Evolutionary conservation across 64 coral and sea anemone genomes (phyloP), one percentile per base, ranked within the genome.

Genomic region (Montipora foliosa): DNA sequence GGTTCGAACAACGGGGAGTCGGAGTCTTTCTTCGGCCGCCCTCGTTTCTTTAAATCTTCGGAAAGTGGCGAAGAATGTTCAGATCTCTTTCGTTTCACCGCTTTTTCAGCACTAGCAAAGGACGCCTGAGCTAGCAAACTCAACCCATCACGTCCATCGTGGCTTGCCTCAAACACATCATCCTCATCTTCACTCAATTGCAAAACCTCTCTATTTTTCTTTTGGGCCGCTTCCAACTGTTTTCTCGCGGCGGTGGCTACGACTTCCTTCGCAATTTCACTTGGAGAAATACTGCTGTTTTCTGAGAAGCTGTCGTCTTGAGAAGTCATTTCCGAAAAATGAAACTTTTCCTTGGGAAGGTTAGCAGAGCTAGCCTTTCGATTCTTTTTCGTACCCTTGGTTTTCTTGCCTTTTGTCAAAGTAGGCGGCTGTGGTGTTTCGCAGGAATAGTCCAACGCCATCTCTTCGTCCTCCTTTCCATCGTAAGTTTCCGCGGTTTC

Each of bases 91-190:
- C 81, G 67, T 74, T 88, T 93, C 14, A 48, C 25, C 45, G 82
- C 61, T 49, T 83, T 86, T 2, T 64, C 92, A 49, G 83, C 48
- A 37, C 59, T 93, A 25, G 84, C 84, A 60, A 88, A 93, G 1
- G 83, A 61, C 16, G 91, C 91, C 81, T 93, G 55, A 4, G 92
- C 92, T 57, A 93, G 22, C 59, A 93, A 78, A 75, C 77, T 87
- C 61, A 93, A 80, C 69, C 83, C 92, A 5, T 80, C 92, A 2
- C 83, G 74, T 1, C 84, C 66, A 24, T 72, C 84, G 8, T 62
- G 91, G 45, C 61, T 77, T 5, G 53, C 15, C 11, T 67, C 14
- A 80, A 93, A 93, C 2, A 93, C 92, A 5, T 93, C 92, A 64
- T 86, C 82, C 37, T 93, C 92, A 25, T 88, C 70, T 10, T 93